These are phyloP conservation scores for Aplysina aerophoba DNA, from an alignment of 37 sponge, comb jelly and placozoan species.

Conservation along the genomic window DNA sequence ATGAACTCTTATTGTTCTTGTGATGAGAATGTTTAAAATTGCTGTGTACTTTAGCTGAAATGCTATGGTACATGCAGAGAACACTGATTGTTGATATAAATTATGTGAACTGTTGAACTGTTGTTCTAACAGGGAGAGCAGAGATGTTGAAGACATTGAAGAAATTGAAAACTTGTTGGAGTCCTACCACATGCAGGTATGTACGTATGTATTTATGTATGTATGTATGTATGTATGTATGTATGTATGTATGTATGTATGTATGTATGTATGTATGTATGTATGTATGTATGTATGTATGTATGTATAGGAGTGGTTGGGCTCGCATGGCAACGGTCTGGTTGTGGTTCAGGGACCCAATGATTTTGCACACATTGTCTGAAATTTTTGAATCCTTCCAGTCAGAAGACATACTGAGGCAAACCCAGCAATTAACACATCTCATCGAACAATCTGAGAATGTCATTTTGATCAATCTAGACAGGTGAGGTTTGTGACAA, in stretches of 20 bases:
- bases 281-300: too few species aligned
- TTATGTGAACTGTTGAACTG: too few species aligned
- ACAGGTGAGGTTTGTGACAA: slow-evolving; percentile 30
- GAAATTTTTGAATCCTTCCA: too few species aligned
- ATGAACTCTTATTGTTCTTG: too few species aligned
- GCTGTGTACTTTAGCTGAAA: too few species aligned
- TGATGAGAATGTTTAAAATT: too few species aligned
- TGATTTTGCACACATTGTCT: too few species aligned
- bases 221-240: neutral
- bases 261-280: neutral
- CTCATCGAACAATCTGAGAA: slow-evolving; percentile 66
- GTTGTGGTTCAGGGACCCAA: neutral
- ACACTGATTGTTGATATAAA: too few species aligned
- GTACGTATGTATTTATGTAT: neutral
- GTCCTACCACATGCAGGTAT: slow-evolving; percentile 60
- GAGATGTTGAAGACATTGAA: slow-evolving; percentile 57
- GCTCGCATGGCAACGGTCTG: too few species aligned
- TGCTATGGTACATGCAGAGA: too few species aligned
- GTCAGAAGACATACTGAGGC: slow-evolving; percentile 58
- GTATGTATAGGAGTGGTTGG: too few species aligned
- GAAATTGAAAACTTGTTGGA: slow-evolving; percentile 66
- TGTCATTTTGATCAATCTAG: slow-evolving; percentile 67
- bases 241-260: too few species aligned
- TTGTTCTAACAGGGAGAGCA: neutral
- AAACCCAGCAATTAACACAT: slow-evolving; percentile 45